Percentiles rank a stretch among this genome's conserved stretches.
These are phyloP conservation scores for Lutjanus argentimaculatus DNA, from an alignment of 2,797 vertebrate genomes.

Conservation along the genomic window DNA sequence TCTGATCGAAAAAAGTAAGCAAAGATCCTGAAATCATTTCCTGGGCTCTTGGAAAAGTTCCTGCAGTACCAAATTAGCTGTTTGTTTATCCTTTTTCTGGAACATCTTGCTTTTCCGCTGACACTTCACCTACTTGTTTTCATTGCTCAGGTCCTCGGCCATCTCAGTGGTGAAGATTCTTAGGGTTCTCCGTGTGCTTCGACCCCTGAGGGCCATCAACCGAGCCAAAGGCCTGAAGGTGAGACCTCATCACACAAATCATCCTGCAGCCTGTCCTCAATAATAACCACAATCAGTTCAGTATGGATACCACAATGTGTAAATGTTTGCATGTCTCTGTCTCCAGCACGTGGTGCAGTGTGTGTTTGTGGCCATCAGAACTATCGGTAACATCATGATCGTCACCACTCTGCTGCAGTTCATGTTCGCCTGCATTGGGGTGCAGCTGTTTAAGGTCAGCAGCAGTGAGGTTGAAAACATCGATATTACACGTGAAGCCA, in stretches of 20 bases:
- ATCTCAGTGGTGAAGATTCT: slow-evolving; percentile 99
- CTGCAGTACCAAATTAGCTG: neutral
- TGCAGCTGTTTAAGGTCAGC: slow-evolving; percentile 98
- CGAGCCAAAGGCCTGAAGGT: slow-evolving; percentile 99
- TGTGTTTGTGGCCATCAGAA: slow-evolving; percentile 98
- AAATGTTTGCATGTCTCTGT: slow-evolving; percentile 25
- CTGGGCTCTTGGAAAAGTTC: neutral
- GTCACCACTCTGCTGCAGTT: slow-evolving; percentile 99
- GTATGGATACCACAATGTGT: neutral
- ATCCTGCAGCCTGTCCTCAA: neutral
- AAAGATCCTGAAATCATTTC: too few relatives aligned
- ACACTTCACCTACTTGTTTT: slow-evolving; percentile 1
- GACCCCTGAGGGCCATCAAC: slow-evolving; percentile 98
- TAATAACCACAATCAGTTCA: neutral
- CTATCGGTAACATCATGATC: slow-evolving; percentile 99
- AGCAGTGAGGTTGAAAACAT: neutral
- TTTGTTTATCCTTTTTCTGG: neutral
- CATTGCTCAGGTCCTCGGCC: slow-evolving; percentile 91
- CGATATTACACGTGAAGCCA: neutral
- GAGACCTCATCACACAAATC: slow-evolving; percentile 19
- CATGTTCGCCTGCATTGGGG: slow-evolving; percentile 99
- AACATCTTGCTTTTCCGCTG: neutral
- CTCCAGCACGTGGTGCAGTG: slow-evolving; percentile 98
- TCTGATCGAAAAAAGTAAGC: neutral
- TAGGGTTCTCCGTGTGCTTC: slow-evolving; percentile 95